These are phyloP conservation scores for Dermochelys coriacea DNA, from an alignment of 2,797 vertebrate genomes.

Conservation along the genomic window DNA sequence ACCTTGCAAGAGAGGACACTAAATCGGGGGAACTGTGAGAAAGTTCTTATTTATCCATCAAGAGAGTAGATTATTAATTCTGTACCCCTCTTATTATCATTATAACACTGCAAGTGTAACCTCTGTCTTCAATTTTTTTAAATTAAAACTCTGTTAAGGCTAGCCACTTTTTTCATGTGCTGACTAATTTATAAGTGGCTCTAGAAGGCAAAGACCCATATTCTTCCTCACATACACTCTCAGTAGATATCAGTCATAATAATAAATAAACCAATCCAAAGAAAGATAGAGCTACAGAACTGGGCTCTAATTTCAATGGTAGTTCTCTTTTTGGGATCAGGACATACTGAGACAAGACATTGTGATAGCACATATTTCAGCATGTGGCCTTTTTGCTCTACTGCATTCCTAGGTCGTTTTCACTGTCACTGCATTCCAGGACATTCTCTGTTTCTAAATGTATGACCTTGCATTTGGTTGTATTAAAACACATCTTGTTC, in stretches of 20 bases:
- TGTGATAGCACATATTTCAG: neutral
- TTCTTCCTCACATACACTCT: neutral
- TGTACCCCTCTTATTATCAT: neutral
- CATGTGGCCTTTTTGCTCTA: neutral
- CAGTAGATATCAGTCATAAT: neutral
- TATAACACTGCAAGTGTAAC: neutral
- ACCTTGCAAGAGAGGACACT: neutral
- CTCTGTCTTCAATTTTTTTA: neutral
- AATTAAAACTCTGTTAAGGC: neutral
- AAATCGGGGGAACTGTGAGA: neutral
- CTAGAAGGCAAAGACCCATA: neutral
- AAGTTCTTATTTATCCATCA: neutral
- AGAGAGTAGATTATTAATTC: neutral
- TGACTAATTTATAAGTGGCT: neutral
- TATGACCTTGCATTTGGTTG: neutral
- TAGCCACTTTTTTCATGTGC: neutral
- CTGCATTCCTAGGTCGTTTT: neutral
- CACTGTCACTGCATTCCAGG: neutral
- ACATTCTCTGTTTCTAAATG: neutral
- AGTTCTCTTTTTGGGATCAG: neutral
- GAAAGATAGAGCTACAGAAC: neutral
- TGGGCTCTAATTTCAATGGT: neutral
- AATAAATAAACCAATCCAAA: neutral
- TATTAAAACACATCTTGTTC: neutral
- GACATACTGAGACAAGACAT: neutral